Evolutionary conservation across 2,113 vertebrate species (phyloP).

Genomic region (Tachysurus vachellii): DNA sequence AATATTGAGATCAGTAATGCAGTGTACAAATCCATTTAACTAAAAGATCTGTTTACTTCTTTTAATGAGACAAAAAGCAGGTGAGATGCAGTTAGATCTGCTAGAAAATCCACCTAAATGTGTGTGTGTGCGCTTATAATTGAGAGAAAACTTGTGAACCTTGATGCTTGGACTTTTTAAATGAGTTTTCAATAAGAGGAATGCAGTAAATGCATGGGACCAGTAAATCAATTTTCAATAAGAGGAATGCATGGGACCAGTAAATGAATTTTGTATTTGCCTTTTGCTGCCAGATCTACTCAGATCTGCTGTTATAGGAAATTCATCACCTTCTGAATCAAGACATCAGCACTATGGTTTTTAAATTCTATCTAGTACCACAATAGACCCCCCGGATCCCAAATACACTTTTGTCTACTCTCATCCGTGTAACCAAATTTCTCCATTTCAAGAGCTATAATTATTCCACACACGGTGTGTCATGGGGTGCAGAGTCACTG

Average conservation of each 20-base stretch:
- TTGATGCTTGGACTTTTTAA: neutral
- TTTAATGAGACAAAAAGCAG: neutral
- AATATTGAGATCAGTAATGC: neutral
- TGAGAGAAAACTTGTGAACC: neutral
- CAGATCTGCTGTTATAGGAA: neutral
- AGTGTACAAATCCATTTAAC: neutral
- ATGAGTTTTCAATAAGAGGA: neutral
- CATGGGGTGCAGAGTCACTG: neutral
- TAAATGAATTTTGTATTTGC: neutral
- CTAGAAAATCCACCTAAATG: neutral
- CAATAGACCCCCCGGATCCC: neutral
- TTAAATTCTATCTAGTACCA: neutral
- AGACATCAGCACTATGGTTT: neutral
- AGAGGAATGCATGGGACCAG: no score
- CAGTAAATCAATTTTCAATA: neutral
- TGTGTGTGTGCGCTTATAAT: neutral
- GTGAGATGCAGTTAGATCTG: neutral
- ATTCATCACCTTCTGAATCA: neutral
- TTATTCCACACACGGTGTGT: no score
- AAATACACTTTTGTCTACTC: neutral
- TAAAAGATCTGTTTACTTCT: neutral
- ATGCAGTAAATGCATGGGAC: no score
- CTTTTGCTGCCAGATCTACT: neutral
- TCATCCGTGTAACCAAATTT: no score
- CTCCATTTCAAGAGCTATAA: neutral